Evolutionary conservation across 2,888 invertebrate species (phyloP), one percentile per base, ranked within the genome.

Genomic region (Gastracanthus pulcherrimus): DNA sequence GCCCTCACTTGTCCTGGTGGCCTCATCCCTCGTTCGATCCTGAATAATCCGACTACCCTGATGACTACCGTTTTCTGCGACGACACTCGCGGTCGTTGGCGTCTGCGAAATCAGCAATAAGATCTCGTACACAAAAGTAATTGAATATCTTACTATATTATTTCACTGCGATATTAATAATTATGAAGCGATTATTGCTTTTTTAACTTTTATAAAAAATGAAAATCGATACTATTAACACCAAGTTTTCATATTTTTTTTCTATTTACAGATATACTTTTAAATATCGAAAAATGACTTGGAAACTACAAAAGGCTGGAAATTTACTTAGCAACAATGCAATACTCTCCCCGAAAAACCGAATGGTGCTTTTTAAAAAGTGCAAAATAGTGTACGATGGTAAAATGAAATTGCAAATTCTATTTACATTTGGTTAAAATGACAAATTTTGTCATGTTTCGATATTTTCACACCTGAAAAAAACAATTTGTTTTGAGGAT

Each of bases 31-130:
- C 84, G 88, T 89, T 80, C 82, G 86, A 84, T 89, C 87, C 84
- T 87, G 89, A 86, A 88, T 84, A 86, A 90, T 88, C 84, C 87
- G 89, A 87, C 90, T 89, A 85, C 87, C 87, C 86, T 89, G 88
- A 71, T 86, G 83, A 87, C 84, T 86, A 85, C 86, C 86, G 84
- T 86, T 86, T 81, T 76, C 82, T 84, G 84, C 84, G 86, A 84
- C 86, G 82, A 81, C 85, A 84, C 84, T 86, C 79, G 87, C 83
- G 1, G 62, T 19, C 34, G 74, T 45, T 71, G 76, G 31, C 36
- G 72, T 80, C 80, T 69, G 75, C 4, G 67, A 48, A 66, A 78
- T 77, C 72, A 83, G 71, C 79, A 76, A 80, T 72, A 74, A 76
- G 9, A 80, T 84, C 62, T 62, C 13, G 13, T 34, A 19, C 13